Base-by-base conservation (phyloP, 2,888 invertebrate species). In the Anodontia alba region DNA sequence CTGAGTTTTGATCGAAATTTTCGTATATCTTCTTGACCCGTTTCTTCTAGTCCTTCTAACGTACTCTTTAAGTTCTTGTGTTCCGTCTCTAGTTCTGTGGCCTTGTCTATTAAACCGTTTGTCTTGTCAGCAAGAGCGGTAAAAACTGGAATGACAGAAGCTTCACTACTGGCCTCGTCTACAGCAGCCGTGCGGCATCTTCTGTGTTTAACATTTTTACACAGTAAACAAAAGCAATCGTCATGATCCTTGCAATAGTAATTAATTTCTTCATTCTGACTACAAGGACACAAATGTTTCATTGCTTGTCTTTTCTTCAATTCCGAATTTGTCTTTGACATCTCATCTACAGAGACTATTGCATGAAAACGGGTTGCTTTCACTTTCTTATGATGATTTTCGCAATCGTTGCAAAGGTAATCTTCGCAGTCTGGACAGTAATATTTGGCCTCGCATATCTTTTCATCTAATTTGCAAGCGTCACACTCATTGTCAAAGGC, bases 171-270 rank as follows among this genome's bases (percentile, higher is more conserved):
- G 1, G 33, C 33, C 17, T 62, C 33, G 20, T 62, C 17, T 62
- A 62, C 33, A 33, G 62, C 1, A 31, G 5, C 10, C 2, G 62
- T 62, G 33, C 33, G 31, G 33, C 62, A 62, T 33, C 33, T 33
- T 17, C 62, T 62, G 29, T 62, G 62, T 33, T 62, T 62, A 8
- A 62, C 33, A 62, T 62, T 62, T 15, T 62, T 62, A 62, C 62
- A 62, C 33, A 33, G 62, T 10, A 33, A 33, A 33, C 62, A 62
- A 33, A 62, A 62, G 20, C 62, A 62, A 20, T 2, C 33, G 20
- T 62, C 62, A 33, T 62, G 62, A 1, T 62, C 62, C 1, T 1
- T 3, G 17, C 62, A 62, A 20, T 62, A 62, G 29, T 12, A 62
- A 10, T 62, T 33, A 2, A 62, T 33, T 62, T 62, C 62, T 33